These are phyloP conservation scores for Colaptes auratus DNA, from an alignment of 2,113 vertebrate genomes.

Conservation along the genomic window DNA sequence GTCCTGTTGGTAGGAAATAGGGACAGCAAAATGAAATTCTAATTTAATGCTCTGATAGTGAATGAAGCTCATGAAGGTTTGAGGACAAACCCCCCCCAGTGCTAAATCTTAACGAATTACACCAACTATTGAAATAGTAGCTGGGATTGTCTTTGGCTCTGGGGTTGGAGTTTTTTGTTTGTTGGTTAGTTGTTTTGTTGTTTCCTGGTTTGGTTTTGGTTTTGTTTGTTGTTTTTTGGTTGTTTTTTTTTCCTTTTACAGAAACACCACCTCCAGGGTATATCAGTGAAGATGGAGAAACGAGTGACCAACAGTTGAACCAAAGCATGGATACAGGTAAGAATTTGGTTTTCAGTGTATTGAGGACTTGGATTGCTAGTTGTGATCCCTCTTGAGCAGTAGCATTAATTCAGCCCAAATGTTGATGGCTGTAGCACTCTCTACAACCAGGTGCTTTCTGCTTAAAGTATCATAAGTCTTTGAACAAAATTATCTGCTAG, in stretches of 20 bases:
- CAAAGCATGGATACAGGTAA: slow-evolving; percentile 99
- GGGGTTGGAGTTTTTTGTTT: too few relatives aligned
- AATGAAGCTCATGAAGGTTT: neutral
- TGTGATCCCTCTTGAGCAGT: neutral
- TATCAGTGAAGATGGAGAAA: slow-evolving; percentile 99
- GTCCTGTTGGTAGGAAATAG: neutral
- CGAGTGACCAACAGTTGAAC: slow-evolving; percentile 96
- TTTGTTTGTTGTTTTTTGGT: too few relatives aligned
- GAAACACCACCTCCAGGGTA: slow-evolving; percentile 98
- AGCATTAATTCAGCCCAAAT: neutral
- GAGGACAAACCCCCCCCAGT: neutral
- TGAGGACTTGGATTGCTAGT: neutral
- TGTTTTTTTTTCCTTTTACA: slow-evolving; percentile 35
- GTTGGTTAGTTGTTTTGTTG: neutral
- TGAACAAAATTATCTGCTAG: neutral
- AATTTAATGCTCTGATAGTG: neutral
- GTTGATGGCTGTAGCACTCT: neutral
- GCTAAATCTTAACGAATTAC: neutral
- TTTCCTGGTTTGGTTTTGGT: neutral
- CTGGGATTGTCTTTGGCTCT: neutral
- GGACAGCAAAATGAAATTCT: neutral
- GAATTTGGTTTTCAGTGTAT: neutral
- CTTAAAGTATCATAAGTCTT: neutral
- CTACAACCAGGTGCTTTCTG: neutral
- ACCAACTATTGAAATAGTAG: neutral